Base-by-base conservation (phyloP, 2,888 invertebrate species). In the Oxycera nigricornis region DNA sequence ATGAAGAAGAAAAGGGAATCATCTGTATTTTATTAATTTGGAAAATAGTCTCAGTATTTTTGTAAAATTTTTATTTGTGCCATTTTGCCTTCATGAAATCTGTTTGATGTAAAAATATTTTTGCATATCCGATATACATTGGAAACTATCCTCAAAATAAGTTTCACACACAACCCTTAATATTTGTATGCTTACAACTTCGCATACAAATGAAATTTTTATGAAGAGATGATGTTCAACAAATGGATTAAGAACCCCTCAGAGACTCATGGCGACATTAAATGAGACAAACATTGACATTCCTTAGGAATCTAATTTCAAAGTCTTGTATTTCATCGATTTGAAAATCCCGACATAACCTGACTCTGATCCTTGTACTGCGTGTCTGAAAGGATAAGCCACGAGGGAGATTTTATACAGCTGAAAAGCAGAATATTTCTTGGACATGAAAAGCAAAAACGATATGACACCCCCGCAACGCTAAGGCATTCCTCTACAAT, bases 191-290 rank as follows among this genome's bases (percentile, higher is more conserved):
- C n/a, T n/a, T n/a, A n/a, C n/a, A n/a, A n/a, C 52, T 30, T 55
- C 52, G 70, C 9, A 20, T 20, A 9, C 6, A 31, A 30, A 31
- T 70, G 52, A 70, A 70, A 70, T 55, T 70, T 70, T 70, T 70
- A 70, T 70, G 70, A 70, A 70, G 70, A 70, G 70, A 70, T 70
- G 52, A 70, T 70, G 70, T 70, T 52, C 70, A 55, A 70, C 70
- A 70, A 70, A 70, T 70, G 70, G 70, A 70, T 70, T 70, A 70
- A 70, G 55, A 70, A 35, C 70, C 50, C 70, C 70, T 70, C 52
- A 11, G 70, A 70, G 70, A 55, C 22, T 70, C 55, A 52, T 31
- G 70, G 22, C 31, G 52, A 14, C 24, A 52, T 14, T 17, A 22
- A 52, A 70, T 17, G 50, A 20, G 41, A 30, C 41, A 39, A 39